These are phyloP conservation scores for Syrrhaptes paradoxus DNA, from an alignment of 2,113 vertebrate species.

Conservation along the genomic window DNA sequence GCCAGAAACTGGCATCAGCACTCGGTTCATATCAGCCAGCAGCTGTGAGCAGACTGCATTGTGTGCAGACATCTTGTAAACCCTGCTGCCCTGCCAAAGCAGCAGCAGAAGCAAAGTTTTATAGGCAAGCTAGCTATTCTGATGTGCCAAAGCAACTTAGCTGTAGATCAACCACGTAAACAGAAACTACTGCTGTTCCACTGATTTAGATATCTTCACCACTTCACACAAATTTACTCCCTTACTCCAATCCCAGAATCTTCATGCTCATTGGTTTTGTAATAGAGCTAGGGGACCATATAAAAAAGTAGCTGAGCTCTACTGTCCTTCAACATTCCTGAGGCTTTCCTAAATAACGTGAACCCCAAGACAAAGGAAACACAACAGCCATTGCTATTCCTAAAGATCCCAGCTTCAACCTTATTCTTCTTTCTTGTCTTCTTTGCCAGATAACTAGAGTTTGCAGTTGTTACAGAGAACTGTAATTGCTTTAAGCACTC, in stretches of 20 bases:
- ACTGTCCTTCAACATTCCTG: not conserved
- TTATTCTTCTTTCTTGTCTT: not conserved
- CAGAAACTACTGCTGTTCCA: not conserved
- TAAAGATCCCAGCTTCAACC: not conserved
- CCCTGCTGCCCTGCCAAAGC: constrained; percentile 19
- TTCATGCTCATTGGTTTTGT: rapidly evolving
- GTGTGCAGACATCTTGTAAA: not conserved
- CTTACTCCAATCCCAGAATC: not conserved
- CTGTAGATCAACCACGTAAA: not conserved
- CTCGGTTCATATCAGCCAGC: not conserved
- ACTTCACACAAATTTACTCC: not conserved
- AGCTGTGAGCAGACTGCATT: constrained; percentile 3
- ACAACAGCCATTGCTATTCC: not conserved
- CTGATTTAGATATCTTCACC: not conserved
- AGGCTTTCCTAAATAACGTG: not conserved
- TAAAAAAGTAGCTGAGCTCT: not conserved
- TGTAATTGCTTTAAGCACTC: not conserved
- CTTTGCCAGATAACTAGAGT: not conserved
- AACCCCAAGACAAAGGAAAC: not conserved
- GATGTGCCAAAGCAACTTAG: constrained; percentile 24
- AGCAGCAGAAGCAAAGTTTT: constrained; percentile 25
- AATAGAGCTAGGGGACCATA: not conserved
- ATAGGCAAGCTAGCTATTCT: constrained; percentile 38
- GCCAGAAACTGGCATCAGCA: constrained; percentile 29
- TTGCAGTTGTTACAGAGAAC: not conserved